Conservation (phyloP, 1,140 invertebrate genomes). For the Drosophila repletoides region DNA sequence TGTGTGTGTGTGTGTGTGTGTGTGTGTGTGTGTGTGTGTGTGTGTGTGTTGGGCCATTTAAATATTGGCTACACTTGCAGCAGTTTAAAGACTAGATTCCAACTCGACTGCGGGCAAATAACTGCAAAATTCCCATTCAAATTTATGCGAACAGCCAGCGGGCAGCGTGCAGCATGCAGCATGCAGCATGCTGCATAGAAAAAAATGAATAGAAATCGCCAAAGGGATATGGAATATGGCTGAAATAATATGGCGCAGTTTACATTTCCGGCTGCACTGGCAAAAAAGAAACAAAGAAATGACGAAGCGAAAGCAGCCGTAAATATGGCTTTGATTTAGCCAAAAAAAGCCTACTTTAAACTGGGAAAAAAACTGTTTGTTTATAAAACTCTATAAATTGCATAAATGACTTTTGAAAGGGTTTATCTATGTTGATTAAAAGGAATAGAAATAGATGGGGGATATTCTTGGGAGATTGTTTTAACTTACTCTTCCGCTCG, state of each 20-base stretch:
- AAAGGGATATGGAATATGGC: not conserved
- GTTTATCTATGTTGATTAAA: no score
- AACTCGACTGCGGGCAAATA: conserved; percentile 20
- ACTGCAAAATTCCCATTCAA: conserved; percentile 44
- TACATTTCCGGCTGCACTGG: conserved; percentile 37
- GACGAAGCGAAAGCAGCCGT: not conserved
- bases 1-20: not conserved
- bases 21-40: conserved; percentile 2
- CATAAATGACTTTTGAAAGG: no score
- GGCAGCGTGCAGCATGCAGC: conserved; percentile 4
- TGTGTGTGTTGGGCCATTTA: conserved; percentile 1
- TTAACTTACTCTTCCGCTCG: no score
- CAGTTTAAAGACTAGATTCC: not conserved
- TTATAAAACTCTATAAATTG: no score
- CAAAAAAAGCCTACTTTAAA: not conserved
- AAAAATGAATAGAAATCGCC: not conserved
- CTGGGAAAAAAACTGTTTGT: not conserved
- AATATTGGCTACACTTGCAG: conserved; percentile 28
- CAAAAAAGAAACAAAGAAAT: no score
- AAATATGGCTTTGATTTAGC: no score
- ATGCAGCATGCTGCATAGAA: not conserved
- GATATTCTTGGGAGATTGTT: no score
- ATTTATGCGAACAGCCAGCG: conserved; percentile 18
- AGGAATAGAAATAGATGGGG: not conserved
- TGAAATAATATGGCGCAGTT: conserved; percentile 46